phyloP scores from a whole-genome alignment of 2,888 invertebrate species.

The Drosophila fulvimacula region DNA sequence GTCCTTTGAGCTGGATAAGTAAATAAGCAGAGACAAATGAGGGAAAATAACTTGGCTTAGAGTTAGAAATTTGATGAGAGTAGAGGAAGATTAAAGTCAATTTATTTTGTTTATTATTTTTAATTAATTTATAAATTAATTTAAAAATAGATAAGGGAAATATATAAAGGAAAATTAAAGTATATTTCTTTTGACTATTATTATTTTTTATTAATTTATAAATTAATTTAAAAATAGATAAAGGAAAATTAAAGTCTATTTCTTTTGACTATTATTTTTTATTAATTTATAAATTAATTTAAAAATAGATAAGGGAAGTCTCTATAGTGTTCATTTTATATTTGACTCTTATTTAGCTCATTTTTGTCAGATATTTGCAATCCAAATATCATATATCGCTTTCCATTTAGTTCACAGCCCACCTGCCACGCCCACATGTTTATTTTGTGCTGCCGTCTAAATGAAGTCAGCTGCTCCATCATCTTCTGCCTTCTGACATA shows the following conservation, averaged over 20 bases:
- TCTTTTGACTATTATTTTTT: no score
- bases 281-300: not conserved
- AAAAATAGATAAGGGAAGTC: no score
- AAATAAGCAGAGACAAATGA: not conserved
- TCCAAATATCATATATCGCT: not conserved
- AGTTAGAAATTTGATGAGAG: not conserved
- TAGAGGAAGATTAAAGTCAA: no score
- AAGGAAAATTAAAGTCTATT: no score
- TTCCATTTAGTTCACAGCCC: not conserved
- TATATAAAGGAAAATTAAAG: no score
- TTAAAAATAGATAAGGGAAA: no score
- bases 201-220: not conserved
- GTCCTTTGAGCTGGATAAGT: not conserved
- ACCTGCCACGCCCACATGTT: slow-evolving; percentile 11
- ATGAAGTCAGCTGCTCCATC: slow-evolving; percentile 2
- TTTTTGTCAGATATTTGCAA: not conserved
- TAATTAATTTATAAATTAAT: not conserved
- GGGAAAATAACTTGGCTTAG: not conserved
- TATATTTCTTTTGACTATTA: no score
- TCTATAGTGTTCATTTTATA: not conserved
- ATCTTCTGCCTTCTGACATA: not conserved
- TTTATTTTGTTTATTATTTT: no score
- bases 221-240: no score
- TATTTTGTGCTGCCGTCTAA: slow-evolving; percentile 12
- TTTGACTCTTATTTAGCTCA: not conserved